Base-by-base conservation (phyloP, 2,888 invertebrate species). In the Pammene fasciana region DNA sequence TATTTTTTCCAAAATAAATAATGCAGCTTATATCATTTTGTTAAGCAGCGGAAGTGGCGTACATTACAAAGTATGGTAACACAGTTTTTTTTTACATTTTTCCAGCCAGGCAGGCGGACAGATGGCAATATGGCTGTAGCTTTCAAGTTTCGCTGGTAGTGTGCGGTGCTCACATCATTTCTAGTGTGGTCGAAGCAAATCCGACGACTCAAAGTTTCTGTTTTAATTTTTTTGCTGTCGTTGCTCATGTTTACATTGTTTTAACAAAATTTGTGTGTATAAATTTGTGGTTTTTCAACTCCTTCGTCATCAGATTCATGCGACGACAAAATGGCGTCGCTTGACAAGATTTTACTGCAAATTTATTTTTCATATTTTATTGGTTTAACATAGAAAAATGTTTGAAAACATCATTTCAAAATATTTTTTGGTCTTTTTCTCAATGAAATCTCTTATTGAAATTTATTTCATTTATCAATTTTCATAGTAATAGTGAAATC, bases 251-350 rank as follows among this genome's bases (percentile, higher is more conserved):
- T 88, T 89, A 88, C 81, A 78, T 84, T 80, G 76, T 84, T 88
- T 88, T 86, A 81, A 81, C 76, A 75, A 77, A 78, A 84, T 80
- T 86, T 86, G 80, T 82, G 81, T 84, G 78, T 82, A 80, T 82
- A 87, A 90, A 86, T 84, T 85, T 82, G 79, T 79, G 79, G 78
- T 85, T 84, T 89, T 90, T 89, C 82, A 83, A 86, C 85, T 90
- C 85, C 87, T 84, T 91, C 92, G 92, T 92, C 92, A 92, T 87
- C 92, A 92, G 86, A 90, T 87, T 90, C 90, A 86, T 82, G 89
- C 89, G 89, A 89, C 90, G 90, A 93, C 93, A 93, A 93, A 92
- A 93, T 93, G 93, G 93, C 93, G 93, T 93, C 93, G 87, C 91
- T 88, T 89, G 87, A 87, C 90, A 86, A 91, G 90, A 87, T 89